Percentiles rank a stretch among this genome's conserved stretches.
Conservation (phyloP, 2,113 vertebrate species). For the Takifugu flavidus region DNA sequence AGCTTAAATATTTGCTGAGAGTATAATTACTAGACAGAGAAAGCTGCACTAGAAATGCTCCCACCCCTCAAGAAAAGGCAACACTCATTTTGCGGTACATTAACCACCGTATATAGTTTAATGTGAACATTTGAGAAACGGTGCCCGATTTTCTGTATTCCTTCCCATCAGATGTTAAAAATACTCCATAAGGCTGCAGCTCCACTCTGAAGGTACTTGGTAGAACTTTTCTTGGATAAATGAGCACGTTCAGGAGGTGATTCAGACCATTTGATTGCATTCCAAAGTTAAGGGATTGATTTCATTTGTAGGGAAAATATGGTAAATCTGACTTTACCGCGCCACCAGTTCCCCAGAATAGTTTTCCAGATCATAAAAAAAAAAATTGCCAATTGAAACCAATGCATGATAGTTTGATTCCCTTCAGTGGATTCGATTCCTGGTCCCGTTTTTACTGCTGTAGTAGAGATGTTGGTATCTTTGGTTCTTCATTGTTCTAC, state of each 20-base stretch:
- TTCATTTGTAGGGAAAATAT: constrained; percentile 58
- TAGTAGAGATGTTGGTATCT: constrained; percentile 55
- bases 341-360: constrained; percentile 23
- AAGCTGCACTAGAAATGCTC: constrained; percentile 70
- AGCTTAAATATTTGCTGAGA: constrained; percentile 79
- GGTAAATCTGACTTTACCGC: constrained; percentile 29
- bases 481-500: constrained; percentile 37
- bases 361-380: constrained; percentile 8
- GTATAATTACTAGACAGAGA: constrained; percentile 80
- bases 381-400: constrained; percentile 38
- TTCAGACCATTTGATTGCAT: constrained; percentile 63
- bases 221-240: constrained; percentile 34
- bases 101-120: constrained; percentile 79
- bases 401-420: constrained; percentile 38
- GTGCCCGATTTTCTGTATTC: constrained; percentile 57
- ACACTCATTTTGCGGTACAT: constrained; percentile 53
- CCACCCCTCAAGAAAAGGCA: constrained; percentile 41
- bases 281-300: constrained; percentile 68
- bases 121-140: constrained; percentile 76
- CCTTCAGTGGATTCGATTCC: constrained; percentile 42
- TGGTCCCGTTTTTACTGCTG: constrained; percentile 53
- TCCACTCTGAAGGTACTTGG: constrained; percentile 69
- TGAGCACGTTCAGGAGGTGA: constrained; percentile 35
- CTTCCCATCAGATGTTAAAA: constrained; percentile 37
- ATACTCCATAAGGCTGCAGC: constrained; percentile 20